A percentile compares a stretch with the other conserved stretches of the same genome.
These are phyloP conservation scores for Malurus melanocephalus DNA, from an alignment of 2,113 vertebrate genomes.

Conservation along the genomic window DNA sequence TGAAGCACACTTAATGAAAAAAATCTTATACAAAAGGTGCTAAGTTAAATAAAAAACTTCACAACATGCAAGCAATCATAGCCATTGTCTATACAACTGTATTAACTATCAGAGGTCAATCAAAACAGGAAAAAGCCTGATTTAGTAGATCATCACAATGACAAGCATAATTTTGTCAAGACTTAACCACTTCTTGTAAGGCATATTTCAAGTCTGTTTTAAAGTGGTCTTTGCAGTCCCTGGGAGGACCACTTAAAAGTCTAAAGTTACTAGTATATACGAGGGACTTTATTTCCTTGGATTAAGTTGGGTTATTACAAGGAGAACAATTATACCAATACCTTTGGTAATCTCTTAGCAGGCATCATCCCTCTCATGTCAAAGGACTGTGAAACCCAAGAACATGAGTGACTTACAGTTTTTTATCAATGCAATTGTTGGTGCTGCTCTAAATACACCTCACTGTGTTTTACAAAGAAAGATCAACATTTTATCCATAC, in stretches of 20 bases:
- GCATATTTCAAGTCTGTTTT: not conserved
- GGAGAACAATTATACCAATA: not conserved
- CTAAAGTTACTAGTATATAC: not conserved
- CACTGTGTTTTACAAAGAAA: not conserved
- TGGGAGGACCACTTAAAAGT: not conserved
- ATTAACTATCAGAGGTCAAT: not conserved
- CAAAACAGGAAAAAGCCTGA: not conserved
- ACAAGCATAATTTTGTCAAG: not conserved
- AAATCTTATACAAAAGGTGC: not conserved
- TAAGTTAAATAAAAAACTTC: not conserved
- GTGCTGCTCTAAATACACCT: not conserved
- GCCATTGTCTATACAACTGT: not conserved
- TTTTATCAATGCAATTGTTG: not conserved
- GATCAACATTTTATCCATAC: not conserved
- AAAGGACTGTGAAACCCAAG: not conserved
- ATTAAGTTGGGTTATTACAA: not conserved
- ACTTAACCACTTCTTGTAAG: not conserved
- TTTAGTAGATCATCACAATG: not conserved
- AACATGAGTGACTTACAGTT: not conserved
- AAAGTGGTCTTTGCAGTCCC: not conserved
- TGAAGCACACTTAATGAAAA: not conserved
- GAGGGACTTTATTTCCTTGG: not conserved
- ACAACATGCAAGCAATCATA: not conserved
- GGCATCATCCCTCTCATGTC: not conserved
- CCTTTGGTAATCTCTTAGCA: not conserved